A percentile compares a stretch with the other conserved stretches of the same genome.
These are phyloP conservation scores for Clytia hemisphaerica DNA, from an alignment of 30 jellyfish, hydroid and myxozoan genomes.

Conservation along the genomic window DNA sequence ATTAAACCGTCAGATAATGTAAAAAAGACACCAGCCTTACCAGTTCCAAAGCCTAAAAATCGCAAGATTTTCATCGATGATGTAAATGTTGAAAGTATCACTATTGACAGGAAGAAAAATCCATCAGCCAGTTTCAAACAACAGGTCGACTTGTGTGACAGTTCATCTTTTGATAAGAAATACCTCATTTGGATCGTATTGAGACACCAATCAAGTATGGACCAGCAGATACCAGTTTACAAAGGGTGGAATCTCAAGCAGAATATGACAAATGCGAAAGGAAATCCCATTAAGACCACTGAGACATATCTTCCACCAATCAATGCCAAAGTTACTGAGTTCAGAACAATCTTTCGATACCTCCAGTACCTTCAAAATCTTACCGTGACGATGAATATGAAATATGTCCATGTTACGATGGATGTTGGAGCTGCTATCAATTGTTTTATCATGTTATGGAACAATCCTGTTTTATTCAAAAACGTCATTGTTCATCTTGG, in stretches of 20 bases:
- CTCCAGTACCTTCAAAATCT: constrained; percentile 1
- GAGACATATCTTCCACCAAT: constrained; percentile 39
- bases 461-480: constrained; percentile 27
- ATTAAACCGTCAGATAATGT: neutral
- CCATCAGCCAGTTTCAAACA: too few relatives aligned
- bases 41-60: neutral
- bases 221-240: neutral
- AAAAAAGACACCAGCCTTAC: neutral
- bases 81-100: too few relatives aligned
- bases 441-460: constrained; percentile 30
- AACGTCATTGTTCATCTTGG: constrained; percentile 36
- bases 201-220: neutral
- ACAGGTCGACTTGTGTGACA: too few relatives aligned
- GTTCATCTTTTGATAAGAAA: too few relatives aligned
- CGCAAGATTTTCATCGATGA: neutral
- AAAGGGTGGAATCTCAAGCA: neutral
- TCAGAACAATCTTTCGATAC: constrained; percentile 11
- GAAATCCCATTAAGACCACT: neutral
- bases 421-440: constrained; percentile 44
- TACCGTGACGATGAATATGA: constrained; percentile 15
- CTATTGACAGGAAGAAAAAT: neutral
- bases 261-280: neutral
- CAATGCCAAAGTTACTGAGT: constrained; percentile 38
- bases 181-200: neutral
- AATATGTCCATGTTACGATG: constrained; percentile 24